Conservation (phyloP, 2,113 vertebrate species). For the Saguinus imperator region DNA sequence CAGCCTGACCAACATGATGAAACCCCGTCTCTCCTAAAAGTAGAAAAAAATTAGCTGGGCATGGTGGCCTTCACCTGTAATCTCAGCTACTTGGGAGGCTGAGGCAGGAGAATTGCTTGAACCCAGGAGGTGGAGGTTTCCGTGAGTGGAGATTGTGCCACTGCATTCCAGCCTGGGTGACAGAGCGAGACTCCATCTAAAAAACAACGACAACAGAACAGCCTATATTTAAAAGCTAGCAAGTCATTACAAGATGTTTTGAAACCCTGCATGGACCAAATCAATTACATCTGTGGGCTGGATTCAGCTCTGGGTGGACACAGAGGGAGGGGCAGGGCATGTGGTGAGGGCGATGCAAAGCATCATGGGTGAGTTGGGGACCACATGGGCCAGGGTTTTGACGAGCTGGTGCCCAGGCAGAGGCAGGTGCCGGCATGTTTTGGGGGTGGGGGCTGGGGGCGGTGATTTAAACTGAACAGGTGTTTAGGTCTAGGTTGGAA, state of each 20-base stretch:
- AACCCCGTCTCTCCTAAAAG: no score
- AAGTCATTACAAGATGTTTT: not conserved
- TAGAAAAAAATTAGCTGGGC: no score
- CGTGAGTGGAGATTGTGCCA: no score
- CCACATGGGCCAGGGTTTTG: not conserved
- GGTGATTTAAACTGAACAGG: not conserved
- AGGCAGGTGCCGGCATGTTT: no score
- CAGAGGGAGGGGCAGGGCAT: rapidly evolving
- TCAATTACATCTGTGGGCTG: not conserved
- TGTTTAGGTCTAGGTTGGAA: not conserved
- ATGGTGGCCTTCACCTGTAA: no score
- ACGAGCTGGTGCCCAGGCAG: not conserved
- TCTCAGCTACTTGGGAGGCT: no score
- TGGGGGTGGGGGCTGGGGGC: rapidly evolving
- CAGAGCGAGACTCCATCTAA: no score
- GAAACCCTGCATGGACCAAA: not conserved
- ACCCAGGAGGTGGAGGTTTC: rapidly evolving
- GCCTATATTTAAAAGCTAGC: not conserved
- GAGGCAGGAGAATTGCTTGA: no score
- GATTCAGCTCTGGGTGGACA: not conserved
- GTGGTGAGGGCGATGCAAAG: not conserved
- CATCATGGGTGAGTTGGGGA: not conserved
- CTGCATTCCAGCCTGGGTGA: no score
- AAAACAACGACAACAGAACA: no score
- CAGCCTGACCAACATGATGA: no score